Evolutionary conservation across 2,888 invertebrate genomes (phyloP), one percentile per base, ranked within the genome.

Genomic region (Agelastica alni): DNA sequence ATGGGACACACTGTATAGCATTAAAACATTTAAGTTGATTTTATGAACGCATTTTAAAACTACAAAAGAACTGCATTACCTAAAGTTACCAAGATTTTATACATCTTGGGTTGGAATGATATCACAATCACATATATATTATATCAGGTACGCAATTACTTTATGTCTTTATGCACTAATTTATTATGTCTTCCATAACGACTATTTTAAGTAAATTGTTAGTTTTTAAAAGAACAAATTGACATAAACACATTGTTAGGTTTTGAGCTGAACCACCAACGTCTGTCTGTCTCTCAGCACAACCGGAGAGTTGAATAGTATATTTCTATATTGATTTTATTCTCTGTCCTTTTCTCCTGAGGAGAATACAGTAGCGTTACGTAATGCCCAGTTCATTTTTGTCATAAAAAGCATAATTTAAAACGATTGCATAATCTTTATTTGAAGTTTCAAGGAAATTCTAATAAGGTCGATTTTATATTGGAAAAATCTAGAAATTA

Each of bases 51-150:
- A 47, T 18, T 26, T 3, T 30, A 17, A 37, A 13, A 44, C 28
- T 30, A 34, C 47, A 37, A 46, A 36, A 16, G 18, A 20, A 46
- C 17, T 36, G 26, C 32, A 61, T 65, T 66, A 66, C 66, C 66
- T 66, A 65, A 56, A 47, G 61, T 56, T 43, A 60, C 59, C 57
- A 63, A 62, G 58, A 59, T 60, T 56, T 62, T 65, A 53, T 57
- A 58, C 64, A 61, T 65, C 61, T 56, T 58, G 54, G 47, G 26
- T 34, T 45, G 32, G 34, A 39, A 32, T 37, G 28, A 43, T 43
- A 39, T 47, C 55, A 56, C 55, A 51, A 56, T 56, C 55, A 56
- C 55, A 51, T 43, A 36, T n/a, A n/a, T n/a, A n/a, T n/a, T n/a
- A n/a, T 30, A 49, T 54, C 54, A 54, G 51, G 51, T 51, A 56